Percentiles rank a stretch among this genome's conserved stretches.
Evolutionary conservation across 35 echinoderm and acorn worm species (phyloP).

Genomic region (Anneissia japonica): DNA sequence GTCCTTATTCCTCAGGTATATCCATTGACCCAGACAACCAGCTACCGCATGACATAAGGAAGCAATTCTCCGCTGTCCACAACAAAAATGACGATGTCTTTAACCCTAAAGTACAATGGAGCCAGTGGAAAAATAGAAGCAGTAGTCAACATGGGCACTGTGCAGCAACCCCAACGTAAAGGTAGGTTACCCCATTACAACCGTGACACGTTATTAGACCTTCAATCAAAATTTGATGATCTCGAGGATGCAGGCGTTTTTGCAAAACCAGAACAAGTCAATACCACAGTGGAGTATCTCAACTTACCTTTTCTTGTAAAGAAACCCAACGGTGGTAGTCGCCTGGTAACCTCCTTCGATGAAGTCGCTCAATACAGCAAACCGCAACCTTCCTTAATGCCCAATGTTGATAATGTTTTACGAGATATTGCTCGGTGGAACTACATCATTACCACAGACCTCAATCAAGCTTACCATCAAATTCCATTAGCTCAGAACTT

Average conservation of each 20-base stretch:
- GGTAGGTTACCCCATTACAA: slow-evolving; percentile 4
- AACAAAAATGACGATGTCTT: neutral
- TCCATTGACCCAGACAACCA: neutral
- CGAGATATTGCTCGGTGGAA: slow-evolving; percentile 15
- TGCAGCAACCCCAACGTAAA: neutral
- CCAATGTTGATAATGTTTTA: too few species aligned
- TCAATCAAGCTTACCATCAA: slow-evolving; percentile 51
- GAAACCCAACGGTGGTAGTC: slow-evolving; percentile 36
- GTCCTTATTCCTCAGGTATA: neutral
- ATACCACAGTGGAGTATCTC: slow-evolving; percentile 28
- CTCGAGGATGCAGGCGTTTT: slow-evolving; percentile 38
- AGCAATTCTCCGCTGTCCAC: neutral
- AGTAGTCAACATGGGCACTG: neutral
- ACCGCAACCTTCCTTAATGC: neutral
- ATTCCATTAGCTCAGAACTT: slow-evolving; percentile 18
- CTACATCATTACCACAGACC: slow-evolving; percentile 43
- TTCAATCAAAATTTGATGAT: slow-evolving; percentile 50
- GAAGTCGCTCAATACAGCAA: slow-evolving; percentile 1
- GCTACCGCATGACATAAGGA: neutral
- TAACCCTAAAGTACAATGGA: slow-evolving; percentile 2
- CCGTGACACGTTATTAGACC: slow-evolving; percentile 8
- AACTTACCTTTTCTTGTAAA: slow-evolving; percentile 39
- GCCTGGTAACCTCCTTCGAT: neutral
- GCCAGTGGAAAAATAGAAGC: neutral
- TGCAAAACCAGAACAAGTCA: slow-evolving; percentile 46